phyloP scores from a whole-genome alignment of 37 sponge, comb jelly and placozoan genomes.

The Haliclona indistincta region DNA sequence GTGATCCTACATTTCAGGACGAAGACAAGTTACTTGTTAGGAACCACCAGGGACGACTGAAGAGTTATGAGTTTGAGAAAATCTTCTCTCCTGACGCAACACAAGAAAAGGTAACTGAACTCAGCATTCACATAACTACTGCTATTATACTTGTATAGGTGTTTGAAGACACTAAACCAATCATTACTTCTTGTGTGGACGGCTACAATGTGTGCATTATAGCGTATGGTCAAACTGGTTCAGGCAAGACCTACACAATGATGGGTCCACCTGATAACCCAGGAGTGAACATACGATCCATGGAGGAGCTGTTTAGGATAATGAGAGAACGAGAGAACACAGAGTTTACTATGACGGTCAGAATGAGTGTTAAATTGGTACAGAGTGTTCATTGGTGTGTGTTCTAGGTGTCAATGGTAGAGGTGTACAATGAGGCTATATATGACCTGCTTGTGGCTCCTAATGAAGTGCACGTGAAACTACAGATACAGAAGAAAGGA shows the following conservation, averaged over 20 bases:
- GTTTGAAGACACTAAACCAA: slow-evolving; percentile 77
- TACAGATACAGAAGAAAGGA: slow-evolving; percentile 62
- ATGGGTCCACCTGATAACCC: slow-evolving; percentile 63
- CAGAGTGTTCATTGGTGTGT: background rate
- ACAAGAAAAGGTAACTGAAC: slow-evolving; percentile 65
- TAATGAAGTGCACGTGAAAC: slow-evolving; percentile 43
- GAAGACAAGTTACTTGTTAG: slow-evolving; percentile 28
- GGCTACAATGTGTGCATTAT: slow-evolving; percentile 89
- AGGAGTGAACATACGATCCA: slow-evolving; percentile 80
- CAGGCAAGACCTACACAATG: slow-evolving; percentile 93
- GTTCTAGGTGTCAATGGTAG: slow-evolving; percentile 76
- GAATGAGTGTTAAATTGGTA: background rate
- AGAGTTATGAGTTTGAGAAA: slow-evolving; percentile 78
- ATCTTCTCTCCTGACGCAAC: slow-evolving; percentile 57
- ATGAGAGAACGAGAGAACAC: slow-evolving; percentile 54
- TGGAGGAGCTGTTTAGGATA: slow-evolving; percentile 71
- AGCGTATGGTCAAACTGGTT: slow-evolving; percentile 84
- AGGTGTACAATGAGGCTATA: slow-evolving; percentile 80
- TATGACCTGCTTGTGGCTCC: slow-evolving; percentile 61
- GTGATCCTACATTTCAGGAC: slow-evolving; percentile 32
- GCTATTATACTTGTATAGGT: slow-evolving; percentile 36
- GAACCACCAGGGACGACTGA: slow-evolving; percentile 61
- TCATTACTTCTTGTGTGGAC: slow-evolving; percentile 76
- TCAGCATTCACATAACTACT: background rate
- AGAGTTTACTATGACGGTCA: slow-evolving; percentile 66